Base-by-base conservation (phyloP, 1,140 invertebrate species). In the Acromyrmex heyeri region DNA sequence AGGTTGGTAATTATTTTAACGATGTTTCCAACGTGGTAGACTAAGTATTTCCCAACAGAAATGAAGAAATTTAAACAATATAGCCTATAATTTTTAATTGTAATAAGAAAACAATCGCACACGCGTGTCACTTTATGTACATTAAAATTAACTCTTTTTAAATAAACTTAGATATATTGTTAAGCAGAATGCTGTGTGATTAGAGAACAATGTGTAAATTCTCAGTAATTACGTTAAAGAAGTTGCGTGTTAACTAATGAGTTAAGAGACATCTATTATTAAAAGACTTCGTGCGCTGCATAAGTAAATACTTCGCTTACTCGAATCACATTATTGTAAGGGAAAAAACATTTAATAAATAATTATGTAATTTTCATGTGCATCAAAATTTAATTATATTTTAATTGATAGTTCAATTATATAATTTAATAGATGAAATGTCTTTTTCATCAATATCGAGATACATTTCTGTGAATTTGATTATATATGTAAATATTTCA, bases 181-280 rank as follows among this genome's bases (percentile, higher is more conserved):
- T 27, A 24, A 72, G 12, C 8, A 61, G 48, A 24, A 34, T n/a
- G 21, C 21, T 24, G 21, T 38, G 21, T 72, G 34, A 81, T 81
- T 21, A 57, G 48, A 57, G 8, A 70, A 44, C 16, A 59, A 59
- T 82, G 14, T 44, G 18, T 2, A 82, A n/a, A 44, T 82, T 82
- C 34, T 14, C 67, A 82, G 53, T 48, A 69, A 69, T 81, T 81
- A 72, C 14, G 64, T 81, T 62, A 48, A 82, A 72, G 18, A 10
- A 44, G 24, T 82, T 21, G 38, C 14, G 12, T 34, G 24, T 69
- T 57, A 81, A 70, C 14, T 70, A 6, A 82, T 21, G 38, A 61
- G 24, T 59, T 61, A 30, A 59, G 24, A 82, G 24, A 18, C 38
- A 27, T 34, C 18, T 73, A 48, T 21, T 59, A 34, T 50, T 50